Percentiles rank a stretch among this genome's conserved stretches.
Conservation (phyloP, 2,113 vertebrate species). For the human (Homo sapiens) region DNA sequence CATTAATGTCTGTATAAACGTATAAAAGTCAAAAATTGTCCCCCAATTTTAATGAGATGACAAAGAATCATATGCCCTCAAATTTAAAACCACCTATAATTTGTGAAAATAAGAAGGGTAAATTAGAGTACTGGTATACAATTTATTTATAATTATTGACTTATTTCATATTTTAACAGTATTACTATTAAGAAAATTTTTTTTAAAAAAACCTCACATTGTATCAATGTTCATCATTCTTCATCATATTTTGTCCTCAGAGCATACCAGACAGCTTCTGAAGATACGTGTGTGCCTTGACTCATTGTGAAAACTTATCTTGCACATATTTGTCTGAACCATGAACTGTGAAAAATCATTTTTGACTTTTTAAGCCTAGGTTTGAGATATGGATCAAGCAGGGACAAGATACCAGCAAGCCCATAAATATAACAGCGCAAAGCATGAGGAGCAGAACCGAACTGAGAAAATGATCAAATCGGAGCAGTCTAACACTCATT, state of each 20-base stretch:
- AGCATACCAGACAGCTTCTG: neutral
- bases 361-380: conserved; percentile 47
- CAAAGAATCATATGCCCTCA: neutral
- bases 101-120: neutral
- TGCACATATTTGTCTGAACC: conserved; percentile 33
- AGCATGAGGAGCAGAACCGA: neutral
- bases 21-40: neutral
- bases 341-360: conserved; percentile 66
- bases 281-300: neutral
- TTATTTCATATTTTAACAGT: neutral
- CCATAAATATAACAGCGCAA: neutral
- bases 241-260: neutral
- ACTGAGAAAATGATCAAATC: neutral
- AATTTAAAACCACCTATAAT: neutral
- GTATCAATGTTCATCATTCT: neutral
- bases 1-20: neutral
- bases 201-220: neutral
- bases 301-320: conserved; percentile 45
- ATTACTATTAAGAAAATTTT: neutral
- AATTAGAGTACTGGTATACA: neutral
- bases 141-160: neutral
- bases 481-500: neutral
- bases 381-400: conserved; percentile 34
- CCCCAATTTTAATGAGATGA: neutral
- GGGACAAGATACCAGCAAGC: neutral